A percentile compares a stretch with the other conserved stretches of the same genome.
Evolutionary conservation across 2,888 invertebrate species (phyloP).

Genomic region (Sceliomorpha sp.): DNA sequence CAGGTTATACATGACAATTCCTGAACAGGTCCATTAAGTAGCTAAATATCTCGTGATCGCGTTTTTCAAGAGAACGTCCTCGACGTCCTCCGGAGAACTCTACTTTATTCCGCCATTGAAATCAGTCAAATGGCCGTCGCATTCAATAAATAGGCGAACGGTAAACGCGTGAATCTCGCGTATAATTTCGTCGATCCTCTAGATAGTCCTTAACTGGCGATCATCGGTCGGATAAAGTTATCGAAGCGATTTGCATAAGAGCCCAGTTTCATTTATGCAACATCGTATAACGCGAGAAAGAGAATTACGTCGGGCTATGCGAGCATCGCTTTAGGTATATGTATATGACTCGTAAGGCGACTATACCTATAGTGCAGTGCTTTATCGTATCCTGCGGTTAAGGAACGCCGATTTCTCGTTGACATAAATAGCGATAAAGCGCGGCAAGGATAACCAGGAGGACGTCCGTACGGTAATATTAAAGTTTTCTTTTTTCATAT

Average conservation of each 20-base stretch:
- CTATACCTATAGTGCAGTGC: too few species aligned
- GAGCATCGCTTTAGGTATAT: constrained; percentile 1
- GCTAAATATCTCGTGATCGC: too few species aligned
- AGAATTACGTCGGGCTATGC: background rate
- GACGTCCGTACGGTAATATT: too few species aligned
- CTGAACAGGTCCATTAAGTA: too few species aligned
- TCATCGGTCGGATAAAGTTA: constrained; percentile 1
- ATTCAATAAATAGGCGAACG: background rate
- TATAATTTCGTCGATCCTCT: background rate
- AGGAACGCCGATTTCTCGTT: constrained; percentile 8
- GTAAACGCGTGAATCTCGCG: background rate
- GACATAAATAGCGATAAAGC: constrained; percentile 5
- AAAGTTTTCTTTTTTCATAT: too few species aligned
- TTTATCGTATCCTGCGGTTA: background rate
- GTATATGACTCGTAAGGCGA: constrained; percentile 1
- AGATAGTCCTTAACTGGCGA: background rate
- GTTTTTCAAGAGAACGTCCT: too few species aligned
- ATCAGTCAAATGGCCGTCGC: background rate
- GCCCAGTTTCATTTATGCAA: background rate
- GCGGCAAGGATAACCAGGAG: background rate
- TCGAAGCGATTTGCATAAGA: background rate
- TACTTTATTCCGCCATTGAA: background rate
- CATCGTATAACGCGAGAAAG: background rate
- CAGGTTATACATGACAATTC: too few species aligned
- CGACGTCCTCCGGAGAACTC: too few species aligned